These are phyloP conservation scores for Craterocephalus amniculus DNA, from an alignment of 2,797 vertebrate genomes.

Conservation along the genomic window DNA sequence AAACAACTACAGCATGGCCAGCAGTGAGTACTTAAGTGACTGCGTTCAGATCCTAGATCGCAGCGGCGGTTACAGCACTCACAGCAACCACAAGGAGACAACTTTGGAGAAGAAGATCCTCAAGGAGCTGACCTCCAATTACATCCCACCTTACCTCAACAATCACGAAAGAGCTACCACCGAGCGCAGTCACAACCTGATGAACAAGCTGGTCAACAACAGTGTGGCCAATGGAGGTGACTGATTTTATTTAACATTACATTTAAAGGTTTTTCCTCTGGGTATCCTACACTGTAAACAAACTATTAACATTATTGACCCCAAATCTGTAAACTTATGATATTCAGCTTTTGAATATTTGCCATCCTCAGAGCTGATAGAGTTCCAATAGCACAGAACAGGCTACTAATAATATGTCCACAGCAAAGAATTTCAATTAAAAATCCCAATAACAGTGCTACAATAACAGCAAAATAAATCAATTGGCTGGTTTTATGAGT, in stretches of 20 bases:
- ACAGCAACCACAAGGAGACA: constrained; percentile 92
- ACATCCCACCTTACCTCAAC: constrained; percentile 97
- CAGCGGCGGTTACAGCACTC: constrained; percentile 82
- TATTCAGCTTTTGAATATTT: not conserved
- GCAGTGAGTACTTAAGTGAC: constrained; percentile 96
- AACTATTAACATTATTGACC: not conserved
- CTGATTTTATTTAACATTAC: not conserved
- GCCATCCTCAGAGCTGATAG: not conserved
- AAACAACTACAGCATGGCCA: constrained; percentile 97
- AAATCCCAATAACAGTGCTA: not conserved
- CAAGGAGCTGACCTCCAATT: constrained; percentile 98
- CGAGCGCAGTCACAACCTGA: constrained; percentile 93
- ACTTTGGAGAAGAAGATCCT: constrained; percentile 98
- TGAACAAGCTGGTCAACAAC: constrained; percentile 95
- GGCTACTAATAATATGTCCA: not conserved
- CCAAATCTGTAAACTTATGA: not conserved
- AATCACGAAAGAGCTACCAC: constrained; percentile 91
- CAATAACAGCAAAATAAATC: not conserved
- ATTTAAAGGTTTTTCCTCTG: not conserved
- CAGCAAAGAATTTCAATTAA: not conserved
- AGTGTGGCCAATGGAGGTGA: constrained; percentile 87
- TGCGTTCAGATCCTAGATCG: constrained; percentile 96
- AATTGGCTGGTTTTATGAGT: not conserved
- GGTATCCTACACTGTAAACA: not conserved
- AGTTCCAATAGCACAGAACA: not conserved